These are phyloP conservation scores for Setophaga coronata DNA, from an alignment of 2,113 vertebrate species.

Conservation along the genomic window DNA sequence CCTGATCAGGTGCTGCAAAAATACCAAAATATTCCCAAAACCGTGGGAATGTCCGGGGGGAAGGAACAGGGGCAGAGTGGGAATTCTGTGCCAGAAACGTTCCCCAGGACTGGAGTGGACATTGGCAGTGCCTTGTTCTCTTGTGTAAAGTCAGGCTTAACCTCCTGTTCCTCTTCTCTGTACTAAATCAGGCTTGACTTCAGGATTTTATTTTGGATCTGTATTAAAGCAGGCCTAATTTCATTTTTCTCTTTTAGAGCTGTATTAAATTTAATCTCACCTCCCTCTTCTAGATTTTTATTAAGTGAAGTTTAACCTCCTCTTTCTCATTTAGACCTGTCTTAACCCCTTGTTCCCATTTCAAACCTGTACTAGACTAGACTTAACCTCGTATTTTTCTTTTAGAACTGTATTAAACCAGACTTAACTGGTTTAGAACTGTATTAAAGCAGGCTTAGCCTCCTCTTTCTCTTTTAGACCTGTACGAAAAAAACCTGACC, in stretches of 20 bases:
- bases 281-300: rapidly evolving
- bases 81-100: background rate
- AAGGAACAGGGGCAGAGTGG: rapidly evolving
- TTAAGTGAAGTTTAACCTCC: background rate
- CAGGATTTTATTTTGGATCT: too few species aligned
- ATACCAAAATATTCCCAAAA: background rate
- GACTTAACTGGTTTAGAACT: background rate
- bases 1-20: rapidly evolving
- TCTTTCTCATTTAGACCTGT: background rate
- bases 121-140: rapidly evolving
- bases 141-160: background rate
- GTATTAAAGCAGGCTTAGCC: background rate
- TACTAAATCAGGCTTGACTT: background rate
- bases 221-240: too few species aligned
- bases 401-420: background rate
- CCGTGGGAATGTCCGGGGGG: rapidly evolving
- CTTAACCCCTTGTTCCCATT: too few species aligned
- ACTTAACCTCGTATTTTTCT: too few species aligned
- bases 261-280: background rate
- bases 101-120: background rate
- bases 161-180: background rate
- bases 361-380: too few species aligned
- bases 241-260: background rate
- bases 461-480: too few species aligned
- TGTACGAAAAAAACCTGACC: too few species aligned